Conservation (phyloP, 2,113 vertebrate species). For the Crotalus tigris region DNA sequence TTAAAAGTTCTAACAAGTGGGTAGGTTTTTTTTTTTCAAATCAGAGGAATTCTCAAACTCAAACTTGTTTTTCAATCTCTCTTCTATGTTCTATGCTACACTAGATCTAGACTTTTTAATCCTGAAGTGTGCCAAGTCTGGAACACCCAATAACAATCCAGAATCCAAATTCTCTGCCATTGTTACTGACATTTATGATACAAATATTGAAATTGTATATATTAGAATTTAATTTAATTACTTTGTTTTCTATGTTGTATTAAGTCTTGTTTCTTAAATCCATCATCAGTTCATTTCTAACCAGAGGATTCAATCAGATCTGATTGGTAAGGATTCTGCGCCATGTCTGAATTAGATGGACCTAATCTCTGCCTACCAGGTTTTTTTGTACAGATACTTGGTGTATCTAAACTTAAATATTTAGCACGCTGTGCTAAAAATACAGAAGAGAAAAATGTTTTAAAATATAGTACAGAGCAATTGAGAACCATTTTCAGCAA, state of each 20-base stretch:
- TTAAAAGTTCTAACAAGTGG: conserved; percentile 15
- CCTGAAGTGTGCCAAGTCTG: background rate
- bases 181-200: background rate
- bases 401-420: background rate
- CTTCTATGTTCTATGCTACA: background rate
- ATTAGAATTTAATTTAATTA: background rate
- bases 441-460: background rate
- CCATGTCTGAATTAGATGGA: background rate
- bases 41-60: conserved; percentile 22
- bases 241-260: background rate
- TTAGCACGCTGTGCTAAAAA: background rate
- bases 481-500: background rate
- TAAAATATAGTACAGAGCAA: background rate
- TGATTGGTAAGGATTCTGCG: background rate
- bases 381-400: background rate
- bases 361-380: background rate
- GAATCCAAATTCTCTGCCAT: background rate
- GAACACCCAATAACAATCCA: background rate
- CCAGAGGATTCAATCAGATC: background rate
- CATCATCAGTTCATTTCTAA: background rate
- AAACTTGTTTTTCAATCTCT: background rate
- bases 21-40: background rate
- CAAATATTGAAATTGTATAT: background rate
- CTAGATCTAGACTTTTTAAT: background rate
- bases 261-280: background rate